Evolutionary conservation across 2,113 vertebrate genomes (phyloP).

Genomic region (Gavialis gangeticus): DNA sequence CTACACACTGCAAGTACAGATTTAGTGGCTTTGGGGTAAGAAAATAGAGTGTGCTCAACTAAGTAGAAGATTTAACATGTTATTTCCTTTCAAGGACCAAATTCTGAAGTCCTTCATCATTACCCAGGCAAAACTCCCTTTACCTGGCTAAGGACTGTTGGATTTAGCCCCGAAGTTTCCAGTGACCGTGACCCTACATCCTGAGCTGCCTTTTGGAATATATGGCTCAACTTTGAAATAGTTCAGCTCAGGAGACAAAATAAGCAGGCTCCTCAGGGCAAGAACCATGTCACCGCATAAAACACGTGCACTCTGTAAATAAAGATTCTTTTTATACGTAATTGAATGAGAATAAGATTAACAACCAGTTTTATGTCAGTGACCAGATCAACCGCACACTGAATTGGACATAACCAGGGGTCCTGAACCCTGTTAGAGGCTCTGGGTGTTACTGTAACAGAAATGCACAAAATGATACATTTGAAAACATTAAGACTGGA

Average conservation of each 20-base stretch:
- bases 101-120: neutral
- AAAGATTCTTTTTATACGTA: neutral
- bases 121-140: neutral
- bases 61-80: neutral
- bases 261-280: neutral
- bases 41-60: slow-evolving; percentile 13
- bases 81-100: slow-evolving; percentile 1
- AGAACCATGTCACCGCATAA: neutral
- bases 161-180: neutral
- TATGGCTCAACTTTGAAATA: neutral
- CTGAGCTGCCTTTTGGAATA: neutral
- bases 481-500: neutral
- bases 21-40: slow-evolving; percentile 3
- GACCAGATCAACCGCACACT: neutral
- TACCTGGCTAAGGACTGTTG: neutral
- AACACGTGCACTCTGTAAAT: neutral
- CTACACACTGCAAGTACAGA: neutral
- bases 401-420: neutral
- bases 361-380: neutral
- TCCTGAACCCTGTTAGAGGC: neutral
- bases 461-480: neutral
- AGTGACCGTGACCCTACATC: neutral
- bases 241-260: neutral
- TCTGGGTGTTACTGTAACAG: fast-evolving
- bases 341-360: neutral